Evolutionary conservation across 2,888 invertebrate genomes (phyloP), one percentile per base, ranked within the genome.

Genomic region (Drosophila rellima): DNA sequence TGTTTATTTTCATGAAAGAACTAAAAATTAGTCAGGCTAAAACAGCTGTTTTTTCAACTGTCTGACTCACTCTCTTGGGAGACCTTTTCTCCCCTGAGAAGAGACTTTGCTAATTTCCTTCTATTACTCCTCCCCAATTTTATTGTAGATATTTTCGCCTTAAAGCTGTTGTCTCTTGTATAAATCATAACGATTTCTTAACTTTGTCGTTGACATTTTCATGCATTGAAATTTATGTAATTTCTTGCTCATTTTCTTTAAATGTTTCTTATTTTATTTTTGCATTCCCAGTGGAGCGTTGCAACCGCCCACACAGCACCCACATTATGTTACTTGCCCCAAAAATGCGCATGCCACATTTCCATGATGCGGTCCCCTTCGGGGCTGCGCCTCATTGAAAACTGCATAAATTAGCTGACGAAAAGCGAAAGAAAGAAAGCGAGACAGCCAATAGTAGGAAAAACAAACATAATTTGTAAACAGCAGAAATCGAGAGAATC

Each of bases 351-450:
- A 50, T 39, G 55, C 61, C 50, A 57, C 54, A 52, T 65, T 74
- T 65, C 44, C 13, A 63, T 60, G 62, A 66, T 57, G 71, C 26
- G 44, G 31, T 15, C 39, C 62, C 47, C 45, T 51, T 54, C 33
- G 17, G 48, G 35, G 44, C 15, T 64, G 56, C 71, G 83, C 54
- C 77, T 66, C 83, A 84, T 70, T 83, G 83, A 83, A 70, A 86
- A 74, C 55, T 74, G 83, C 83, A 84, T 84, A 84, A 84, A 84
- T 84, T 86, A 86, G 73, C 55, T 54, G 72, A 64, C 57, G 67
- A 74, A 78, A 23, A 59, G 26, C 54, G 54, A 42, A 23, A 54
- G 39, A 39, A 40, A 48, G 74, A 67, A 54, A 48, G 51, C 23
- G 60, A 40, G 47, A 39, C 44, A 37, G 51, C 31, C 48, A 48